A percentile compares a stretch with the other conserved stretches of the same genome.
Conservation (phyloP, 1,140 invertebrate species). For the Adelges cooleyi region DNA sequence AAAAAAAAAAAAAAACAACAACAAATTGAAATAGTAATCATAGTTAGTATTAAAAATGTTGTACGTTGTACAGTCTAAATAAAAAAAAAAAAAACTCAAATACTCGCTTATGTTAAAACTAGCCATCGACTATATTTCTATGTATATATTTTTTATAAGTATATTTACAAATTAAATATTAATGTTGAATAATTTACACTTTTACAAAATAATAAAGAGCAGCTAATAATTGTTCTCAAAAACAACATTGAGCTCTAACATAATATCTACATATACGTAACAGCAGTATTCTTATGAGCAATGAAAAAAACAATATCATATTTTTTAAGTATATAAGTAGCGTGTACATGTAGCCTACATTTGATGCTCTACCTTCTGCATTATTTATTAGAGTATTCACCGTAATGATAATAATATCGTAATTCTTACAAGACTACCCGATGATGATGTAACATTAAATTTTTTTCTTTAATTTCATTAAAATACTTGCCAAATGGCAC, state of each 20-base stretch:
- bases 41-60: conserved; percentile 17
- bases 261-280: not conserved
- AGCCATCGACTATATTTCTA: conserved; percentile 14
- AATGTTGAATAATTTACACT: conserved; percentile 17
- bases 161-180: not conserved
- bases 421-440: too few species aligned
- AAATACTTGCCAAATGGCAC: too few species aligned
- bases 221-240: conserved; percentile 22
- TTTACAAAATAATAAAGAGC: conserved; percentile 23
- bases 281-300: not conserved
- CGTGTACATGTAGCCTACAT: too few species aligned
- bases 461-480: too few species aligned
- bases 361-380: too few species aligned
- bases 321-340: too few species aligned
- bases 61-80: conserved; percentile 7
- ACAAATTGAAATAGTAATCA: conserved; percentile 6
- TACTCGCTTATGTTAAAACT: conserved; percentile 5
- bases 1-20: not conserved
- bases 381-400: too few species aligned
- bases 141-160: not conserved
- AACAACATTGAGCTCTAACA: conserved; percentile 24
- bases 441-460: too few species aligned
- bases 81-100: conserved; percentile 12
- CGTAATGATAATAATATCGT: too few species aligned
- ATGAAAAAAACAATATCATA: too few species aligned